Evolutionary conservation across 2,797 vertebrate species (phyloP), one percentile per base, ranked within the genome.

Genomic region (Hippocampus kuda): DNA sequence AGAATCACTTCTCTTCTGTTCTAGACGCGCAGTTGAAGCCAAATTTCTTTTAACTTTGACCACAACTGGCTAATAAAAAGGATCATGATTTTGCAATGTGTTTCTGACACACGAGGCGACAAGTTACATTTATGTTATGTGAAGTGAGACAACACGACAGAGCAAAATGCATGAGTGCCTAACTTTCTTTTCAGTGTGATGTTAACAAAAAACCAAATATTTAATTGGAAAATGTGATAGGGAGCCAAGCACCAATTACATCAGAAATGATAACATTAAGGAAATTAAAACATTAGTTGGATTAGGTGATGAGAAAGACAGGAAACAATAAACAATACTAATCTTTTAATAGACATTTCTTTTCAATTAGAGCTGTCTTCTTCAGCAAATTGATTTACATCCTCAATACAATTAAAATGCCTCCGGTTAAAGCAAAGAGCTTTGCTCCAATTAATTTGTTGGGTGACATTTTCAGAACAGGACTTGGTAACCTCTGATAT

Each of bases 361-460:
- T 91, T 92, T 87, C 89, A 92, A 91, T 92, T 90, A 90, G 87
- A 91, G 89, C 83, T 80, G 86, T 87, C 89, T 87, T 78, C 81
- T 86, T 82, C 81, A 82, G 81, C 79, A 88, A 91, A 90, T 91
- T 89, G 88, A 90, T 87, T 90, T 88, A 85, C 78, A 87, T 89
- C 88, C 85, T 90, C 88, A 83, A 88, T 88, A 88, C 88, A 90
- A 91, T 92, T 91, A 90, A 89, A 90, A 87, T 72, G 77, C 81
- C 85, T 85, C 85, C 72, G 82, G 85, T 86, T 75, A 73, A 84
- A 86, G 70, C 74, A 77, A 85, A 86, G 86, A 87, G 85, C 84
- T 80, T 80, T 70, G 86, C 79, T 85, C 80, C 83, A 89, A 89
- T 90, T 89, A 86, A 91, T 90, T 90, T 89, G 80, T 86, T 81